phyloP scores from a whole-genome alignment of 2,797 vertebrate genomes.

The Xenops minutus region DNA sequence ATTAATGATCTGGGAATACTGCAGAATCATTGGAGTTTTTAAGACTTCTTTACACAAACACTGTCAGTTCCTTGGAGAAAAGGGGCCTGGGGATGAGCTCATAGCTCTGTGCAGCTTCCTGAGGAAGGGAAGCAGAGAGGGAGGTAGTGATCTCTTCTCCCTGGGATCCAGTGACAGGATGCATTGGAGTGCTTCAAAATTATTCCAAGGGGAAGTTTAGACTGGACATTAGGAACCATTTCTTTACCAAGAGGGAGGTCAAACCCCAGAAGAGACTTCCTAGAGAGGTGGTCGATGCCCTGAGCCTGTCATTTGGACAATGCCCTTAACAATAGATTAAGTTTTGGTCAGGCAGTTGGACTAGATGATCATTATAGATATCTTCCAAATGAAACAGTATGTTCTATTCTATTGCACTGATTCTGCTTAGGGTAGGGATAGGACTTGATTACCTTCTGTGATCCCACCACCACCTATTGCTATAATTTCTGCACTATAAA shows the following conservation, averaged over 20 bases:
- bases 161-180: not conserved
- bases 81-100: not conserved
- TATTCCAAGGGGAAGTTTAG: not conserved
- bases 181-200: not conserved
- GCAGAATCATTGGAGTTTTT: not conserved
- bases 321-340: not conserved
- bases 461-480: not conserved
- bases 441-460: not conserved
- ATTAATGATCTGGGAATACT: not conserved
- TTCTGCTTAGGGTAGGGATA: not conserved
- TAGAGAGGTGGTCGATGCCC: rapidly evolving
- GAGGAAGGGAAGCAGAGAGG: not conserved
- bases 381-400: not conserved
- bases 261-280: not conserved
- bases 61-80: not conserved
- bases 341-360: not conserved
- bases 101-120: not conserved
- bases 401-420: not conserved
- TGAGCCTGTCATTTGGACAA: not conserved
- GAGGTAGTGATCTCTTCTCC: not conserved
- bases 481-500: not conserved
- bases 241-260: not conserved
- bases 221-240: not conserved
- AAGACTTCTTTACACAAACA: not conserved
- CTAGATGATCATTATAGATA: not conserved